phyloP scores from a whole-genome alignment of 2,113 vertebrate genomes.

The Callospermophilus lateralis region DNA sequence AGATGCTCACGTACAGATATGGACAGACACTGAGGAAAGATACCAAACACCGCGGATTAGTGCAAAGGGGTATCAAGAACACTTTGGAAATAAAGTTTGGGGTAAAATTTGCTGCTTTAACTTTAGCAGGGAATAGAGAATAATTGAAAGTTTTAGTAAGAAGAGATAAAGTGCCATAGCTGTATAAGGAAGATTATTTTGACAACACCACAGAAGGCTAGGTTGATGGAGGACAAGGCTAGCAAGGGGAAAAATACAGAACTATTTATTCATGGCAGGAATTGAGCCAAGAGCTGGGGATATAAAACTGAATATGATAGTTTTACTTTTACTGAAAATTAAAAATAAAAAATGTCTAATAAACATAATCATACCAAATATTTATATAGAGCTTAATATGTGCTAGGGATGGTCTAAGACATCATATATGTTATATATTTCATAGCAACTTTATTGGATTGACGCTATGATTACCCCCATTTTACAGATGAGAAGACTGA shows the following conservation, averaged over 20 bases:
- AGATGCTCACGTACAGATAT: neutral
- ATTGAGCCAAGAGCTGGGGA: neutral
- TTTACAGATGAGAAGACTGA: constrained; percentile 20
- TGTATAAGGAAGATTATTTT: constrained; percentile 2
- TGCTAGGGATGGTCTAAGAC: neutral
- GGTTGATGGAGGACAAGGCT: neutral
- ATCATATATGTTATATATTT: neutral
- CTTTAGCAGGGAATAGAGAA: neutral
- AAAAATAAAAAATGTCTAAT: neutral
- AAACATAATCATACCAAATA: neutral
- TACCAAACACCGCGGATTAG: neutral
- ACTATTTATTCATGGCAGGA: neutral
- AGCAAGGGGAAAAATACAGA: neutral
- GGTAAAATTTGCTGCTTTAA: neutral
- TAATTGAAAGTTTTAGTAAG: constrained; percentile 9
- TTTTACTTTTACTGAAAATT: neutral
- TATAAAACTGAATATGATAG: neutral
- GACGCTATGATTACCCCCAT: neutral
- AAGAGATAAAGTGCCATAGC: neutral
- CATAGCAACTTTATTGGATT: neutral
- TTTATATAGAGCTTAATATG: neutral
- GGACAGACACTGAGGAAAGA: neutral
- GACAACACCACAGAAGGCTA: neutral
- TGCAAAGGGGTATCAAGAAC: neutral
- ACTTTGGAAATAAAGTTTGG: neutral